These are phyloP conservation scores for Andricus curvator DNA, from an alignment of 2,888 invertebrate genomes.

Conservation along the genomic window DNA sequence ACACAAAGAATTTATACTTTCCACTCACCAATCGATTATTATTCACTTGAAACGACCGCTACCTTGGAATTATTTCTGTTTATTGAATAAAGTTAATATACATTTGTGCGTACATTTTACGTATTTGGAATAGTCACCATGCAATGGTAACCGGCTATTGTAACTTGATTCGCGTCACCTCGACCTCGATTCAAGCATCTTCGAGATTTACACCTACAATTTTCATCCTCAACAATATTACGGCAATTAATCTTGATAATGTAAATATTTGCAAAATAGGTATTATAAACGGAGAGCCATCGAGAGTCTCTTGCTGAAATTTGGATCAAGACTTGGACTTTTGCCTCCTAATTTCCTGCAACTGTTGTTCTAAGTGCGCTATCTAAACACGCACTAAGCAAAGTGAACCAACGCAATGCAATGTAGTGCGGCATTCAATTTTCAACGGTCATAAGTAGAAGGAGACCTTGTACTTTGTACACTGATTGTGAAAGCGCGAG, in stretches of 20 bases:
- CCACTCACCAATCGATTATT: background rate
- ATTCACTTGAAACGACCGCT: background rate
- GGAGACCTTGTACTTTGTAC: constrained; percentile 37
- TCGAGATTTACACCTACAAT: constrained; percentile 31
- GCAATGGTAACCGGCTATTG: constrained; percentile 29
- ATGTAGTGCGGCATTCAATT: constrained; percentile 24
- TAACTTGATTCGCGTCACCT: constrained; percentile 29
- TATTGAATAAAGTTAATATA: constrained; percentile 29
- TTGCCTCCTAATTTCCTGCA: background rate
- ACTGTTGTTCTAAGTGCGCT: constrained; percentile 10
- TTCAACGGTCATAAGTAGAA: constrained; percentile 17
- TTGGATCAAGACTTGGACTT: background rate
- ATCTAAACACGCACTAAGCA: constrained; percentile 10
- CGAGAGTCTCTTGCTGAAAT: background rate
- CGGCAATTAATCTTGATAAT: background rate
- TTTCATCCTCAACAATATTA: background rate
- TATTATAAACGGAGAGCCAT: background rate
- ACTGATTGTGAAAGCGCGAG: constrained; percentile 35
- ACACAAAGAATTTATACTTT: background rate
- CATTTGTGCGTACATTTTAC: constrained; percentile 3
- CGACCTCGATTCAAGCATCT: constrained; percentile 33
- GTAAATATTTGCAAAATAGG: background rate
- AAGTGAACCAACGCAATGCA: constrained; percentile 22
- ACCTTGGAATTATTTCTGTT: constrained; percentile 30
- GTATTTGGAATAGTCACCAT: constrained; percentile 25